Percentiles rank a stretch among this genome's conserved stretches.
Evolutionary conservation across 64 coral and sea anemone genomes (phyloP).

Genomic region (Montipora foliosa): DNA sequence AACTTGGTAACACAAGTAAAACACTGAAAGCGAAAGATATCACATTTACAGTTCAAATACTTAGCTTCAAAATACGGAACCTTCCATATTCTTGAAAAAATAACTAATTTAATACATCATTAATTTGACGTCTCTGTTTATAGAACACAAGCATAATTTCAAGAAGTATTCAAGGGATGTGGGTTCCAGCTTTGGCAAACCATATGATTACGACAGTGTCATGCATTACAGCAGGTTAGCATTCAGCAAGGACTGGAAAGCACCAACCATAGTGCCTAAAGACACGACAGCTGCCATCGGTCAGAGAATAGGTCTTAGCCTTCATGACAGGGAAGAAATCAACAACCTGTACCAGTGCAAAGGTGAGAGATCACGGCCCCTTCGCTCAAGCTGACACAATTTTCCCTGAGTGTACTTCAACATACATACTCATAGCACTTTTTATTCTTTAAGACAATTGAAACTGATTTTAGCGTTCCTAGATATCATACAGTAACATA

Average conservation of each 20-base stretch:
- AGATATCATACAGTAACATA: no score
- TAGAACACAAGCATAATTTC: slow-evolving; percentile 58
- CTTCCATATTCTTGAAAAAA: no score
- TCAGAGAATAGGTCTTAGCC: slow-evolving; percentile 50
- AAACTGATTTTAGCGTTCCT: no score
- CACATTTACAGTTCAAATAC: no score
- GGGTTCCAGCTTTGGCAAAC: slow-evolving; percentile 59
- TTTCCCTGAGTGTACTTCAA: no score
- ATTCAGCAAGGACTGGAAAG: slow-evolving; percentile 14
- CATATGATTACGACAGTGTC: slow-evolving; percentile 69
- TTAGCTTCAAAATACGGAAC: no score
- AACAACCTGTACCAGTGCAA: slow-evolving; percentile 57
- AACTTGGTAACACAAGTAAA: no score
- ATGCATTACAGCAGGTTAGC: slow-evolving; percentile 66
- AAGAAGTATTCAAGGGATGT: slow-evolving; percentile 37
- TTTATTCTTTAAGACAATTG: no score
- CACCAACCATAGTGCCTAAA: slow-evolving; percentile 37
- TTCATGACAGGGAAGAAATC: slow-evolving; percentile 56
- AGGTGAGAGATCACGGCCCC: not conserved
- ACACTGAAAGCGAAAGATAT: no score
- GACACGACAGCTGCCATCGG: slow-evolving; percentile 32
- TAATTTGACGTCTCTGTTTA: not conserved
- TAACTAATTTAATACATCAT: not conserved
- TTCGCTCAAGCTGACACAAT: no score
- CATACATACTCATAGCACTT: no score